Base-by-base conservation (phyloP, 2,888 invertebrate species). In the Tuberolachnus salignus region DNA sequence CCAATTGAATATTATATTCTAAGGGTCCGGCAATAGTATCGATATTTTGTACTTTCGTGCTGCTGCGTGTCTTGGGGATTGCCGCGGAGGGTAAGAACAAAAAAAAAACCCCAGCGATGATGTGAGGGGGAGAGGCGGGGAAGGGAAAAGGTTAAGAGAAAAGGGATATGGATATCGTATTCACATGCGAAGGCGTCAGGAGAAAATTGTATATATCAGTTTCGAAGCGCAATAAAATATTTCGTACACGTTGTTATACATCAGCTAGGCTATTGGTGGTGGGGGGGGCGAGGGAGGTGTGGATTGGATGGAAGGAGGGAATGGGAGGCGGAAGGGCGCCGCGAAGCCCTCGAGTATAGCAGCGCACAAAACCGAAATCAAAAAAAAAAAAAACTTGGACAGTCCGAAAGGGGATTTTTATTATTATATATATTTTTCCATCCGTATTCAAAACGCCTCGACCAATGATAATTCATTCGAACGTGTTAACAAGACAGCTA, bases 371-470 rank as follows among this genome's bases (percentile, higher is more conserved):
- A 67, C 67, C 75, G 69, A 78, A 69, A 78, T 78, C 67, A 59
- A 59, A 69, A 64, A 46, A 46, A 44, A 46, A 67, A 67, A 75
- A 67, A 78, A 67, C 69, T 78, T 42, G 75, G 69, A 69, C 78
- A 26, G 78, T 78, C 78, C 78, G 78, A 78, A 69, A 59, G 69
- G 78, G 78, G 78, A 59, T 78, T 78, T 78, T 78, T 78, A 78
- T 59, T 67, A 51, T 69, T 69, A 69, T 69, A 66, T 66, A 66
- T 66, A 78, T 69, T 78, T 61, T 34, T 59, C 49, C 34, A 57
- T 78, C 49, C 69, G 69, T 78, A 69, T 75, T 75, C 66, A 67
- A 75, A 67, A 67, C 75, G 75, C 57, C 34, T 67, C 57, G 75
- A 57, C 66, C 75, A 75, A 75, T 75, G 75, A 75, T 78, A 78